Percentiles rank a stretch among this genome's conserved stretches.
Evolutionary conservation across 2,888 invertebrate genomes (phyloP).

Genomic region (Mactromeris polynyma): DNA sequence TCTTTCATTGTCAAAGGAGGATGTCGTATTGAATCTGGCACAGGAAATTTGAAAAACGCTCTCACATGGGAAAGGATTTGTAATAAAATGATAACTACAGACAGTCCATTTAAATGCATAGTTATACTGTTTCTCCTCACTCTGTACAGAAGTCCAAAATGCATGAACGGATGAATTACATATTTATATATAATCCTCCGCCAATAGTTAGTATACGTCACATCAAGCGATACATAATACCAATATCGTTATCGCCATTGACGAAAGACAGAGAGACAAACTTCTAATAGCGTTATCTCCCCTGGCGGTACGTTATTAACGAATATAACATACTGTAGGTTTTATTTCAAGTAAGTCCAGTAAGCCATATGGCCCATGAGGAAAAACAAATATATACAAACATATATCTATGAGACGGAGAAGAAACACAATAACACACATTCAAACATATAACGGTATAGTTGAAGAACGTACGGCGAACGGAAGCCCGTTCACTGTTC

Average conservation of each 20-base stretch:
- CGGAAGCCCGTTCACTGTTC: no score
- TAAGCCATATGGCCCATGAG: no score
- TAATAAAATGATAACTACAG: constrained; percentile 10
- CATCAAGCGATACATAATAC: not conserved
- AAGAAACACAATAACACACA: no score
- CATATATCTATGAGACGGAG: no score
- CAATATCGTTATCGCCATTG: not conserved
- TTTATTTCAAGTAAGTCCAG: no score
- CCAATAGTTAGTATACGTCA: not conserved
- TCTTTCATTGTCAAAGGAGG: not conserved
- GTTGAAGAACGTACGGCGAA: no score
- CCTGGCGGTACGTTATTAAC: no score
- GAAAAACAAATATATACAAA: no score
- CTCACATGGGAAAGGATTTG: not conserved
- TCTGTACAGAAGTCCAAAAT: not conserved
- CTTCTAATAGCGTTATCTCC: no score
- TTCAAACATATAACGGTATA: no score
- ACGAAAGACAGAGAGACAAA: no score
- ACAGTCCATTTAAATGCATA: constrained; percentile 30
- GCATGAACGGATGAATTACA: not conserved
- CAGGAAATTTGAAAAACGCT: constrained; percentile 13
- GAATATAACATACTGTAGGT: no score
- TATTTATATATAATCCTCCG: constrained; percentile 2
- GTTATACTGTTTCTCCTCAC: not conserved
- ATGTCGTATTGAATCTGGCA: not conserved